phyloP scores from a whole-genome alignment of 2,797 vertebrate genomes.

The Limosa lapponica region DNA sequence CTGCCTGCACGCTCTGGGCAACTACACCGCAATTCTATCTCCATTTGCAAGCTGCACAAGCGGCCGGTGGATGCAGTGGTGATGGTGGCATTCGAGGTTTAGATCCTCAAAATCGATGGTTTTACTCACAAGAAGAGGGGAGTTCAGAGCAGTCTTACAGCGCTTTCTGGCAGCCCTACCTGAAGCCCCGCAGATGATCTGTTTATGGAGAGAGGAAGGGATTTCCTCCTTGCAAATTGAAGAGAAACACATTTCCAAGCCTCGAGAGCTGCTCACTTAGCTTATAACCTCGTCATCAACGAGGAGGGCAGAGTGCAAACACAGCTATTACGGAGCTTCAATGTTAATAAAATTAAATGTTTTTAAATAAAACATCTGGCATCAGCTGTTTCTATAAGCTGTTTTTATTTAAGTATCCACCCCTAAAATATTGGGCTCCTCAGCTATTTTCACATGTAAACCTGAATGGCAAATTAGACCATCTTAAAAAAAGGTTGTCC shows the following conservation, averaged over 20 bases:
- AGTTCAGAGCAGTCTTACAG: background rate
- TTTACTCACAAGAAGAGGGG: accelerated
- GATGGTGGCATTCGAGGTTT: background rate
- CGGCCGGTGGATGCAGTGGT: accelerated
- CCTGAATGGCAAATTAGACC: background rate
- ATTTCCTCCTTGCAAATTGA: background rate
- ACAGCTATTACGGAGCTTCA: background rate
- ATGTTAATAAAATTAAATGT: slow-evolving; percentile 1
- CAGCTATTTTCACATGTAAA: background rate
- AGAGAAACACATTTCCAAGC: slow-evolving; percentile 11
- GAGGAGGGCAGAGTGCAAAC: background rate
- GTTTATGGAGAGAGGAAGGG: slow-evolving; percentile 29
- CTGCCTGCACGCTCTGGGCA: background rate
- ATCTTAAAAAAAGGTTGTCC: background rate
- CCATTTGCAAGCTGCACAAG: accelerated
- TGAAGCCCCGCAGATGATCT: background rate
- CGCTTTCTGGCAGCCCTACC: background rate
- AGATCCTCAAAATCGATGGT: background rate
- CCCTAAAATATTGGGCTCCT: background rate
- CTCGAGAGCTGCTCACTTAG: background rate
- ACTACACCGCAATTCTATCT: background rate
- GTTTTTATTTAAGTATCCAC: slow-evolving; percentile 17
- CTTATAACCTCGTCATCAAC: background rate
- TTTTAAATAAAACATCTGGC: slow-evolving; percentile 23
- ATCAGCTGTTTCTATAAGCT: slow-evolving; percentile 10